Base-by-base conservation (phyloP, 1,140 invertebrate species). In the Tetraneura akinire region DNA sequence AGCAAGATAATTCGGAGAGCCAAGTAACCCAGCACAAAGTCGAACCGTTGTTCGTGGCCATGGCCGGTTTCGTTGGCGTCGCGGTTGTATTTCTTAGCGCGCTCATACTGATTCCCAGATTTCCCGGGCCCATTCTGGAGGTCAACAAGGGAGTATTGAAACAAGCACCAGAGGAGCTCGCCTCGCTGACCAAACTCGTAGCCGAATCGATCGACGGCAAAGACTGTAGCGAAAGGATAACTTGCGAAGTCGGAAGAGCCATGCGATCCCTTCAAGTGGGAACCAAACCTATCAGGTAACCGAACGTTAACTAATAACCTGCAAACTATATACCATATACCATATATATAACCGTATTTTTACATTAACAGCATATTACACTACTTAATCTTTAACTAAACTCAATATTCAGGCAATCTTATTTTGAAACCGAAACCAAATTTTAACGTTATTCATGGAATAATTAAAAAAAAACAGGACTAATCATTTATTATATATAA, bases 31-130 rank as follows among this genome's bases (percentile, higher is more conserved):
- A 78, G 53, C n/a, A 32, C 82, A 80, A 62, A 10, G 78, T 87
- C 37, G 86, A 87, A 78, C 87, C 87, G 6, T 80, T 88, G 9
- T 87, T 87, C 80, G 85, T 87, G 85, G 87, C 87, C 9, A 86
- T 87, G 81, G 86, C 86, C 1, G 86, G 87, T 9, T 88, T 88
- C 80, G 84, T 88, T 47, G 86, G 86, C 9, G 85, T 87, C 83
- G 86, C 87, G 0, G 84, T 87, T 16, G 86, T 87, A 84, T 86
- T 87, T 80, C 84, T 86, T 5, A 74, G 86, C 49, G 85, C 86
- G 3, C 84, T 86, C 21, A 81, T 87, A 6, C 83, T 87, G n/a
- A 80, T 88, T 10, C 87, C 87, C 1, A 86, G 86, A 82, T 85
- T 87, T 11, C 51, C 57, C 0, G 73, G 23, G 18, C 80, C 71